phyloP scores from a whole-genome alignment of 2,113 vertebrate species.

The Syngnathus scovelli region DNA sequence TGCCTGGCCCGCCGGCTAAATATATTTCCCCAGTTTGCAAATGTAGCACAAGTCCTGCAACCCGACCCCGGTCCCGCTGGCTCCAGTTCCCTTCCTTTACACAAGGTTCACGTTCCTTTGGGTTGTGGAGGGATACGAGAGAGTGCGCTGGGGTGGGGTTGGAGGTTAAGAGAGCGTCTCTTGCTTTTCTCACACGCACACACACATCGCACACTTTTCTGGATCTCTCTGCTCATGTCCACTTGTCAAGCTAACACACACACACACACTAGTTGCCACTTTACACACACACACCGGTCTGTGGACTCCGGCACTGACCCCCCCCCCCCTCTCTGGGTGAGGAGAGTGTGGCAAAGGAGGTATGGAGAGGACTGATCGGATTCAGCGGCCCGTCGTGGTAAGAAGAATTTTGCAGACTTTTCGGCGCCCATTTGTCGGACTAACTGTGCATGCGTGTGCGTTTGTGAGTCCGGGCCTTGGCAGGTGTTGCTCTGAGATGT shows the following conservation, averaged over 20 bases:
- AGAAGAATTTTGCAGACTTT: constrained; percentile 56
- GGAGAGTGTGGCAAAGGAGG: constrained; percentile 64
- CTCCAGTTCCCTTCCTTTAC: constrained; percentile 54
- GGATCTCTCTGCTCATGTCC: constrained; percentile 38
- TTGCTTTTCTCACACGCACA: constrained; percentile 53
- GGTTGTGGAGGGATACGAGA: constrained; percentile 38
- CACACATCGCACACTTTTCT: constrained; percentile 60
- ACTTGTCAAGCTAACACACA: constrained; percentile 30
- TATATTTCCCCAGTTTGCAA: constrained; percentile 89
- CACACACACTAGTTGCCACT: constrained; percentile 51
- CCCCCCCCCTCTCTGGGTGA: constrained; percentile 31
- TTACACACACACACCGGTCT: constrained; percentile 58
- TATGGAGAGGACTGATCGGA: constrained; percentile 81
- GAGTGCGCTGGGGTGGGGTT: constrained; percentile 43
- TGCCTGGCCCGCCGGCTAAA: constrained; percentile 76
- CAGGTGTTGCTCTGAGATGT: background rate
- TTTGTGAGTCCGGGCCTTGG: background rate
- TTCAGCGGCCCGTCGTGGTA: constrained; percentile 78
- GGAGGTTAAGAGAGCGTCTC: constrained; percentile 60
- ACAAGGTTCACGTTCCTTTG: constrained; percentile 71
- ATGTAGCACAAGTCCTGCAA: constrained; percentile 93
- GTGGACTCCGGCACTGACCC: constrained; percentile 60
- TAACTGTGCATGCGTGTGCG: constrained; percentile 7
- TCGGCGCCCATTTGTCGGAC: background rate
- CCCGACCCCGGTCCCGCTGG: constrained; percentile 72